Conservation (phyloP, 1,140 invertebrate genomes). For the Vollenhovia emeryi region DNA sequence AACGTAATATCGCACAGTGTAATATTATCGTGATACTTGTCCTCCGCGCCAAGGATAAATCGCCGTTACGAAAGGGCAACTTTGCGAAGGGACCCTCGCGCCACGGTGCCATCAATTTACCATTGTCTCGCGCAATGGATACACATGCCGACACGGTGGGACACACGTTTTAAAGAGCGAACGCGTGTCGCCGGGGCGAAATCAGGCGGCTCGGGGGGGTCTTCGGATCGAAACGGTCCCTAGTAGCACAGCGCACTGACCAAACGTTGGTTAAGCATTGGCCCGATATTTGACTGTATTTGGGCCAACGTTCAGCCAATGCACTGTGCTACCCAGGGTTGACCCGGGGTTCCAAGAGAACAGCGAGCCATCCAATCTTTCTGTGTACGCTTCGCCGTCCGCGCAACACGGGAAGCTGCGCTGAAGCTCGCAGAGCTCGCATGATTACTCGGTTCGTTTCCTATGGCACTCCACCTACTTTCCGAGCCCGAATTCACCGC, state of each 20-base stretch:
- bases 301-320: no score
- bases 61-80: neutral
- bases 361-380: slow-evolving; percentile 55
- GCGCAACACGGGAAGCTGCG: slow-evolving; percentile 26
- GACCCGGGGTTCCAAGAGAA: neutral
- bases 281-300: no score
- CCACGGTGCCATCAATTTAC: slow-evolving; percentile 28
- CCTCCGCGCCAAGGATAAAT: slow-evolving; percentile 11
- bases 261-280: no score
- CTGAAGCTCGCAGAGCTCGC: slow-evolving; percentile 24
- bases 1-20: neutral
- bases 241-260: no score
- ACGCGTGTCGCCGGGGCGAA: slow-evolving; percentile 7
- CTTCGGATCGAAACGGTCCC: neutral
- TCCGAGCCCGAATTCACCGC: slow-evolving; percentile 47
- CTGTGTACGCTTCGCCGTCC: neutral
- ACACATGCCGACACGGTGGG: neutral
- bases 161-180: slow-evolving; percentile 28
- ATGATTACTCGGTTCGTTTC: slow-evolving; percentile 38
- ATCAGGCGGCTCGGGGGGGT: neutral
- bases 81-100: neutral
- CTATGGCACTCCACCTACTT: slow-evolving; percentile 8
- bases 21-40: slow-evolving; percentile 34
- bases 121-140: slow-evolving; percentile 33
- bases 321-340: no score